These are phyloP conservation scores for Phataginus tricuspis DNA, from an alignment of 2,797 vertebrate species.

Conservation along the genomic window DNA sequence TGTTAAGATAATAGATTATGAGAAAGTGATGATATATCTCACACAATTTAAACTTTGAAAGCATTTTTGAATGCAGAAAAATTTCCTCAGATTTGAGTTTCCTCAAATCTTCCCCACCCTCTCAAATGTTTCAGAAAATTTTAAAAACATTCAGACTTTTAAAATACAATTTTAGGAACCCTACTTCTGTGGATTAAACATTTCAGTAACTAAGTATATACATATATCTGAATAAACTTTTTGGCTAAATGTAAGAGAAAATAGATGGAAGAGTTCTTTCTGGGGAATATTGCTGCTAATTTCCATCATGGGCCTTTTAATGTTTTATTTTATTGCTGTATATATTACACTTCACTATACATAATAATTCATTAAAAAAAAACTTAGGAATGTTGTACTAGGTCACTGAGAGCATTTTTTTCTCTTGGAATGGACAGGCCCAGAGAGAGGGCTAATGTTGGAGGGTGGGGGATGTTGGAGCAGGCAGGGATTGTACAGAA, in stretches of 20 bases:
- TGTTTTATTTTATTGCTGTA: neutral
- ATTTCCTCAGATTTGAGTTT: neutral
- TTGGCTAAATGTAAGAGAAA: neutral
- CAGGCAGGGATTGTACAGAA: accelerated
- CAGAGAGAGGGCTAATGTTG: too few species aligned
- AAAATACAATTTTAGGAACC: neutral
- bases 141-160: neutral
- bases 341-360: neutral
- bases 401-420: neutral
- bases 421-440: neutral
- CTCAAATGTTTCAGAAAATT: neutral
- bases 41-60: neutral
- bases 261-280: neutral
- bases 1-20: neutral
- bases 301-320: neutral
- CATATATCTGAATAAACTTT: neutral
- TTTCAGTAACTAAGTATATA: neutral
- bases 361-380: neutral
- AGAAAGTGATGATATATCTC: neutral
- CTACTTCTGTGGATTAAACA: neutral
- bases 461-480: neutral
- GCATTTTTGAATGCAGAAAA: neutral
- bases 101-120: neutral
- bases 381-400: neutral
- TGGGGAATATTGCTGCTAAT: neutral